These are phyloP conservation scores for Piliocolobus tephrosceles DNA, from an alignment of 2,113 vertebrate species.

Conservation along the genomic window DNA sequence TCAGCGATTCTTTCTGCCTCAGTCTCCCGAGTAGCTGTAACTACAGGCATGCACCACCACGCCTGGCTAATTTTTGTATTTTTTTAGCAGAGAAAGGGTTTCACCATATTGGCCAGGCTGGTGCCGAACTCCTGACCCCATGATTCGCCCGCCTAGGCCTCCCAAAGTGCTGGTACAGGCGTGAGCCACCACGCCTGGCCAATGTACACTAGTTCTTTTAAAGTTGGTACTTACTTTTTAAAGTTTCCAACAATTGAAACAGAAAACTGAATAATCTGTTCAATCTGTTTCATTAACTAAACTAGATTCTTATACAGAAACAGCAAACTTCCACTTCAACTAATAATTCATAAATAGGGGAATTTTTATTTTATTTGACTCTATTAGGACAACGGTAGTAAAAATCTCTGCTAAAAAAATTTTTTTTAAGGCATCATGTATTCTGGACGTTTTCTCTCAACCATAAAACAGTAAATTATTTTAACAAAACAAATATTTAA, in stretches of 20 bases:
- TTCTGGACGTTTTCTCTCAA: background rate
- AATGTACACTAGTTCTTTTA: background rate
- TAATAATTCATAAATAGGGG: background rate
- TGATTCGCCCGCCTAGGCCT: too few species aligned
- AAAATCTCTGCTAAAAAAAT: background rate
- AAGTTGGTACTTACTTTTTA: background rate
- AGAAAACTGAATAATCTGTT: background rate
- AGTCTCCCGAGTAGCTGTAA: too few species aligned
- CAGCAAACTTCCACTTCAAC: background rate
- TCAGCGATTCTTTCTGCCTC: too few species aligned
- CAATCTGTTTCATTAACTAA: background rate
- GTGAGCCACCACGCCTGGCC: too few species aligned
- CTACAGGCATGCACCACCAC: too few species aligned
- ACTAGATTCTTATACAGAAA: background rate
- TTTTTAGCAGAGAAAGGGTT: too few species aligned
- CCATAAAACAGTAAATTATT: background rate
- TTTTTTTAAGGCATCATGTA: background rate
- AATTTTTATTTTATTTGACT: background rate
- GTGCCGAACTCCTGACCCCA: too few species aligned
- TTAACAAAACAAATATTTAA: background rate
- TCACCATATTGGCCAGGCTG: too few species aligned
- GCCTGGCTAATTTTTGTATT: too few species aligned
- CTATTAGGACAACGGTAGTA: background rate
- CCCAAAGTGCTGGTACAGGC: too few species aligned
- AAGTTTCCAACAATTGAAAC: constrained; percentile 32